phyloP scores from a whole-genome alignment of 2,888 invertebrate species.

The Euzophera pinguis region DNA sequence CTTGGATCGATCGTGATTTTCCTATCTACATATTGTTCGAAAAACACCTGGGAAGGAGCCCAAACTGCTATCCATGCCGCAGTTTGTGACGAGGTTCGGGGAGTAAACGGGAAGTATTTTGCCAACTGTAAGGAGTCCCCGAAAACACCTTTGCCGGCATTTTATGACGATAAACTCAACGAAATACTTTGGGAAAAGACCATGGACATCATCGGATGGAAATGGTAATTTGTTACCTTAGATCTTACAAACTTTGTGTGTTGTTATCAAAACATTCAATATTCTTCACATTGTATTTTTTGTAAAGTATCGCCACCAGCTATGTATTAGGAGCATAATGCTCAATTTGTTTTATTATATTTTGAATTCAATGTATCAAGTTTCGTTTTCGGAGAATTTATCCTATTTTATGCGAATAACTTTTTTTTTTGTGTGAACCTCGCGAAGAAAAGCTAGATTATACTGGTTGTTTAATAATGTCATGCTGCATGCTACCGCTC shows the following conservation, averaged over 20 bases:
- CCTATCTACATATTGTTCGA: slow-evolving; percentile 1
- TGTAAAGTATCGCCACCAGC: too few species aligned
- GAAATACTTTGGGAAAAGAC: slow-evolving; percentile 33
- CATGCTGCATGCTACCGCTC: neutral
- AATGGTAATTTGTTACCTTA: neutral
- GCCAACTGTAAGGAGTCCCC: slow-evolving; percentile 51
- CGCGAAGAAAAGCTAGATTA: too few species aligned
- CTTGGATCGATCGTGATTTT: slow-evolving; percentile 42
- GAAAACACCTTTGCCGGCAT: slow-evolving; percentile 63
- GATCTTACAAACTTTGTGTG: neutral
- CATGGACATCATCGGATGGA: slow-evolving; percentile 5
- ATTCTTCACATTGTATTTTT: too few species aligned
- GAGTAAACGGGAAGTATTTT: slow-evolving; percentile 78
- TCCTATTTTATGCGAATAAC: too few species aligned
- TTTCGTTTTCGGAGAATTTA: too few species aligned
- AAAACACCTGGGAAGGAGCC: slow-evolving; percentile 29
- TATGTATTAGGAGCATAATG: too few species aligned
- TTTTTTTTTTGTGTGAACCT: too few species aligned
- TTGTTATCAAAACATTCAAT: too few species aligned
- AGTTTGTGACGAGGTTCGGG: slow-evolving; percentile 47
- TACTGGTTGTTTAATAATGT: neutral
- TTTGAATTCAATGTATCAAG: too few species aligned
- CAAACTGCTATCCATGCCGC: slow-evolving; percentile 1
- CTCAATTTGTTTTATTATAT: too few species aligned
- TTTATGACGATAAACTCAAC: slow-evolving; percentile 72